Evolutionary conservation across 2,113 vertebrate species (phyloP), one percentile per base, ranked within the genome.

Genomic region (Atrichornis clamosus): DNA sequence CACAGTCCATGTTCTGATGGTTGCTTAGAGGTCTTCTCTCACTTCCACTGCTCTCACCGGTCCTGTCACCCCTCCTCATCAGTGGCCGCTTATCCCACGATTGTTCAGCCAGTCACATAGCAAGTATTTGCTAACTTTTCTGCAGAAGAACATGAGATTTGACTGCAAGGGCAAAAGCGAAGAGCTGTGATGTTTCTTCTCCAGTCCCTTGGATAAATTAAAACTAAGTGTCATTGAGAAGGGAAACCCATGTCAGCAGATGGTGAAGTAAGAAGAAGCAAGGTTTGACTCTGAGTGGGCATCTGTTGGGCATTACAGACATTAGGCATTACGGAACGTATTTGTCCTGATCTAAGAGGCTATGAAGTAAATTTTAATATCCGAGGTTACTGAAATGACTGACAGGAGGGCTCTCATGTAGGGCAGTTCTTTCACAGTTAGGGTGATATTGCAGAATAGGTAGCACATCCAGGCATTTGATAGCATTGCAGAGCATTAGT

Each of bases 141-240:
- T 24, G 19, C 39, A 17, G 11, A 18, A 65, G 50, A 91, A 27
- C 22, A 18, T 46, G 33, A 85, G 37, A 65, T 82, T 72, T 80
- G 21, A 72, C 46, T 89, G 26, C 42, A 87, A 73, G 30, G 62
- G 15, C 37, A 50, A 77, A 92, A 92, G 28, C 41, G 52, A 47
- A 82, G 44, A 91, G 22, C 42, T 80, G 19, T 55, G 50, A 50
- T 67, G 39, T 77, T 96, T 94, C 67, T 95, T 83, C 42, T 87
- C 9, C 20, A 56, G n/a, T 39, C 33, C 13, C 0, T 56, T 80
- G 74, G 60, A 70, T 56, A 89, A 74, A 67, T 75, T 53, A 41
- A 63, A 81, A 67, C 22, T 53, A 21, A 30, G 3, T 73, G 6
- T 52, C 19, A 24, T 5, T 77, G 60, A 70, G 69, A 89, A 70